Percentiles rank a stretch among this genome's conserved stretches.
Conservation (phyloP, 2,113 vertebrate species). For the Tretioscincus oriximinensis region DNA sequence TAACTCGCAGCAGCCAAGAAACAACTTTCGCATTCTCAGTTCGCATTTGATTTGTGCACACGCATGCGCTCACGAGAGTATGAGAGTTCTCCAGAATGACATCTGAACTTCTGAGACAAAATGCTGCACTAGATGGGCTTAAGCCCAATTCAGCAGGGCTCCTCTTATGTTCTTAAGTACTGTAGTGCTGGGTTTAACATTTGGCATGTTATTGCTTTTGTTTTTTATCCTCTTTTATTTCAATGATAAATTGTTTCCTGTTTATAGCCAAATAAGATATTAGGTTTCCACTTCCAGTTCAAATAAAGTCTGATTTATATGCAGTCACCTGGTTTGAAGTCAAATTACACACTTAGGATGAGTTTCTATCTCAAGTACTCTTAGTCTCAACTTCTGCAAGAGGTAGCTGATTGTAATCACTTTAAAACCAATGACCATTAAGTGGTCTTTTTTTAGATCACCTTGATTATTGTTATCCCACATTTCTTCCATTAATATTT, state of each 20-base stretch:
- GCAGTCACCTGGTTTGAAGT: conserved; percentile 53
- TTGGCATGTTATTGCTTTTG: conserved; percentile 6
- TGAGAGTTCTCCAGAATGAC: too few relatives aligned
- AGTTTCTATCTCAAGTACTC: conserved; percentile 62
- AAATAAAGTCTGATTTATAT: background rate
- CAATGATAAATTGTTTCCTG: conserved; percentile 35
- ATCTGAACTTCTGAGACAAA: too few relatives aligned
- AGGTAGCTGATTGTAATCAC: conserved; percentile 62
- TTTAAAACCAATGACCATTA: conserved; percentile 64
- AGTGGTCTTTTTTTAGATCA: conserved; percentile 65
- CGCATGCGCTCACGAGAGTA: too few relatives aligned
- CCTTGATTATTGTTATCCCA: conserved; percentile 48
- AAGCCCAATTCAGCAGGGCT: too few relatives aligned
- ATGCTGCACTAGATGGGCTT: too few relatives aligned
- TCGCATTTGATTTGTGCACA: too few relatives aligned
- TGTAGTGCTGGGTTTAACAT: conserved; percentile 19
- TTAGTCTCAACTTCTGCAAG: conserved; percentile 46
- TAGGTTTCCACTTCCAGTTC: conserved; percentile 38
- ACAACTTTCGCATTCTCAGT: too few relatives aligned
- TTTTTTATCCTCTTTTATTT: conserved; percentile 40
- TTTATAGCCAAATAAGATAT: conserved; percentile 38
- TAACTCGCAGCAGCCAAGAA: too few relatives aligned
- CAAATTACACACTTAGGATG: conserved; percentile 46
- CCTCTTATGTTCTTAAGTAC: too few relatives aligned
- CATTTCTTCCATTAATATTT: background rate